Evolutionary conservation across 2,888 invertebrate genomes (phyloP).

Genomic region (Phasia obesa): DNA sequence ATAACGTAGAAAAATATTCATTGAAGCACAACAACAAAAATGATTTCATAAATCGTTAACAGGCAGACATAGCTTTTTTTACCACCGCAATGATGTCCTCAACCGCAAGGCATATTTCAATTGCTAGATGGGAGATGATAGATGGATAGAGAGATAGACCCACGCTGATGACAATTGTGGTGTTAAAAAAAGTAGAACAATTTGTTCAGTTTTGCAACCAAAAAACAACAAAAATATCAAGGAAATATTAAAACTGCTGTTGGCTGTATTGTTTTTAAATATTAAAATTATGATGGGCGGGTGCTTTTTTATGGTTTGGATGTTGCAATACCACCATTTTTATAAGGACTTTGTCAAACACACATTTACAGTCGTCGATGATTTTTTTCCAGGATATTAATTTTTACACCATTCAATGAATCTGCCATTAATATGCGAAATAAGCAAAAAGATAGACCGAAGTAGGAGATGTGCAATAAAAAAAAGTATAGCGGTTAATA

Average conservation of each 20-base stretch:
- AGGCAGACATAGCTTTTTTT: constrained; percentile 62
- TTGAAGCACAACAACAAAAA: constrained; percentile 72
- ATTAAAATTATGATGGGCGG: constrained; percentile 55
- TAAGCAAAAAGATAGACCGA: constrained; percentile 33
- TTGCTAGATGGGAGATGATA: constrained; percentile 64
- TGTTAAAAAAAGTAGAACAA: constrained; percentile 61
- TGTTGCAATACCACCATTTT: not conserved
- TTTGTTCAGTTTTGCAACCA: constrained; percentile 2
- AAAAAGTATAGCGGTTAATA: constrained; percentile 30
- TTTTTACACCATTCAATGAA: constrained; percentile 81
- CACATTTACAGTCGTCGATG: constrained; percentile 38
- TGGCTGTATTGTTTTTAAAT: constrained; percentile 61
- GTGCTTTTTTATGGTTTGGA: constrained; percentile 25
- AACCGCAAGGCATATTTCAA: constrained; percentile 68
- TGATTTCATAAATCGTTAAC: constrained; percentile 82
- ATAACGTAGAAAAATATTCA: constrained; percentile 71
- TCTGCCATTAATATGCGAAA: constrained; percentile 52
- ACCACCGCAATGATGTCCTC: constrained; percentile 57
- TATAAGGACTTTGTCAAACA: constrained; percentile 19
- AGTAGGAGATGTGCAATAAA: constrained; percentile 57
- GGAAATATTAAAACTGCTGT: constrained; percentile 67
- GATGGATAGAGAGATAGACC: constrained; percentile 60
- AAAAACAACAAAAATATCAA: constrained; percentile 57
- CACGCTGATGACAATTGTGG: constrained; percentile 61
- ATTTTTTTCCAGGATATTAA: constrained; percentile 79